phyloP scores from a whole-genome alignment of 2,888 invertebrate species.

The Idaea biselata region DNA sequence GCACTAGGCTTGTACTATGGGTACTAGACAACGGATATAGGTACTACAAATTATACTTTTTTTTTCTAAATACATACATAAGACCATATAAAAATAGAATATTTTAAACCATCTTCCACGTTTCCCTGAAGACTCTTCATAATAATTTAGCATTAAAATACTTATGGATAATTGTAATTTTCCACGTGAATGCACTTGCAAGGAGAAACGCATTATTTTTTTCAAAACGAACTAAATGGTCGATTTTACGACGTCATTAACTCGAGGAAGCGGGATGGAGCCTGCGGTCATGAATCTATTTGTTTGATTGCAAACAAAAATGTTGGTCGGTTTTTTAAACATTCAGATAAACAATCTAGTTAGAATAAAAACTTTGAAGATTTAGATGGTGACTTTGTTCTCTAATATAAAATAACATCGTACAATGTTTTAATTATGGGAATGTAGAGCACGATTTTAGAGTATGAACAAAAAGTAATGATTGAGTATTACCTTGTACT shows the following conservation, averaged over 20 bases:
- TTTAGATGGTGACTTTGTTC: no score
- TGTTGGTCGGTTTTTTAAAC: slow-evolving; percentile 33
- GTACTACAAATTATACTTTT: no score
- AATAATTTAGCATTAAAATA: slow-evolving; percentile 13
- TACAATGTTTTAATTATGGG: no score
- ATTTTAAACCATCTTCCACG: slow-evolving; percentile 5
- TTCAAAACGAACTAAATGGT: slow-evolving; percentile 54
- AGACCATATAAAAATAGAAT: no score
- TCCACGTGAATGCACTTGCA: slow-evolving; percentile 54
- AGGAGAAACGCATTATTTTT: slow-evolving; percentile 54
- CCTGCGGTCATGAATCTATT: slow-evolving; percentile 64
- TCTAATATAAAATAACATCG: no score
- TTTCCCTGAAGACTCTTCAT: slow-evolving; percentile 12
- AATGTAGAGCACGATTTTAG: no score
- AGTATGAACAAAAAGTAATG: no score
- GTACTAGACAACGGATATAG: no score
- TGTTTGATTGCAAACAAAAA: slow-evolving; percentile 52
- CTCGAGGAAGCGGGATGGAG: slow-evolving; percentile 65
- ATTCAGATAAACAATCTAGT: background rate
- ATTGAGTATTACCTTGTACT: no score
- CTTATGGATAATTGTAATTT: slow-evolving; percentile 51
- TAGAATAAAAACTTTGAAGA: no score
- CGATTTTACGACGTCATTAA: slow-evolving; percentile 74
- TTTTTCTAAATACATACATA: no score
- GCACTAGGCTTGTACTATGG: no score